A percentile compares a stretch with the other conserved stretches of the same genome.
These are phyloP conservation scores for Zaprionus tsacasi DNA, from an alignment of 1,140 invertebrate species.

Conservation along the genomic window DNA sequence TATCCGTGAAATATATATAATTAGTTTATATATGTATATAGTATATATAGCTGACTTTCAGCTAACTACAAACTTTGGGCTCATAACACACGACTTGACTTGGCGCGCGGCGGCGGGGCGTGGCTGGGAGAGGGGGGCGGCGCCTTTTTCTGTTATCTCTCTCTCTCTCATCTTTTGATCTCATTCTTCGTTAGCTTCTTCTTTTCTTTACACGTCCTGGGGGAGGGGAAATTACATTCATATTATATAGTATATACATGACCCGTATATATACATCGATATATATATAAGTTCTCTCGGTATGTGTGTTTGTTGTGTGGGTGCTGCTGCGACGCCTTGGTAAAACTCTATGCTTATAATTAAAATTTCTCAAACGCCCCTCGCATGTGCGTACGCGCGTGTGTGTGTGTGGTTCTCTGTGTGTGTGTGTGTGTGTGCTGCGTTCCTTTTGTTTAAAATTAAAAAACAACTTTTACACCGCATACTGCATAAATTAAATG, in stretches of 20 bases:
- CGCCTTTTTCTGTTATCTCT: conserved; percentile 1
- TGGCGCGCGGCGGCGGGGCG: not conserved
- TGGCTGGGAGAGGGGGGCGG: not conserved
- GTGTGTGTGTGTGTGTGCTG: conserved; percentile 30
- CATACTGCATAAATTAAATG: conserved; percentile 66
- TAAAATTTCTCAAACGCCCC: conserved; percentile 49
- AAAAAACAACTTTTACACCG: conserved; percentile 80
- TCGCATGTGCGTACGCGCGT: conserved; percentile 26
- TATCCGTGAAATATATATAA: not conserved
- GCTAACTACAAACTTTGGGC: conserved; percentile 5
- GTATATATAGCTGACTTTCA: not conserved
- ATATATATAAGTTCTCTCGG: conserved; percentile 4
- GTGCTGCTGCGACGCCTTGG: conserved; percentile 27
- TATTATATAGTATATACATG: conserved; percentile 33
- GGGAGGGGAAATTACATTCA: not conserved
- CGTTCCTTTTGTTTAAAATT: conserved; percentile 61
- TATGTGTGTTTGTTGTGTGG: conserved; percentile 14
- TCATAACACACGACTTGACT: conserved; percentile 1
- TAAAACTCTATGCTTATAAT: conserved; percentile 70
- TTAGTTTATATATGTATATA: not conserved
- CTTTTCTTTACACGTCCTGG: conserved; percentile 6
- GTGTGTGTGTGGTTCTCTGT: conserved; percentile 3
- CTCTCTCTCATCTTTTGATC: not conserved
- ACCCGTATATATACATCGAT: conserved; percentile 15
- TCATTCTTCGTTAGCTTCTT: not conserved